Evolutionary conservation across 2,797 vertebrate species (phyloP).

Genomic region (Rousettus madagascariensis): DNA sequence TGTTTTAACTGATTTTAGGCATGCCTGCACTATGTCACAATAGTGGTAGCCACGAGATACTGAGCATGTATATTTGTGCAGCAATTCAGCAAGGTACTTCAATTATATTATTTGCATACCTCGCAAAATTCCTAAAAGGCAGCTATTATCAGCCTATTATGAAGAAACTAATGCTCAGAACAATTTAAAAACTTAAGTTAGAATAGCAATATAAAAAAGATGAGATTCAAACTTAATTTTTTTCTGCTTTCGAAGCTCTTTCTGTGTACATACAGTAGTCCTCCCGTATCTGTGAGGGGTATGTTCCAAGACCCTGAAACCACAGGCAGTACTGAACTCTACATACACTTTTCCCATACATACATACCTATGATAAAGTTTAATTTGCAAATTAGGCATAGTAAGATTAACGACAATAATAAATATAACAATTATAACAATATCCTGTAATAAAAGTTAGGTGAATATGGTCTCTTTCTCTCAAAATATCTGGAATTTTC

Average conservation of each 20-base stretch:
- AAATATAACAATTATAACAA: not conserved
- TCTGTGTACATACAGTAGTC: not conserved
- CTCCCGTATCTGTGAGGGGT: not conserved
- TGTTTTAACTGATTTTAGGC: not conserved
- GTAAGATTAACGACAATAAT: not conserved
- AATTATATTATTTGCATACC: not conserved
- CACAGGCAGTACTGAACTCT: not conserved
- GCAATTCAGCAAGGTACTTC: not conserved
- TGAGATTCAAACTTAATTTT: slow-evolving; percentile 4
- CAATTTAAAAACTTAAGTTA: slow-evolving; percentile 5
- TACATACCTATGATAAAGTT: not conserved
- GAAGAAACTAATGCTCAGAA: slow-evolving; percentile 19
- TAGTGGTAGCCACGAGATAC: not conserved
- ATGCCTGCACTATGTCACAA: not conserved
- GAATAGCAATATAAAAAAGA: not conserved
- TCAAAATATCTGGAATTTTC: not conserved
- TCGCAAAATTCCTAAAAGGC: not conserved
- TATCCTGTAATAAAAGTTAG: not conserved
- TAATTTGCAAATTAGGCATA: not conserved
- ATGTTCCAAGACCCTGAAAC: not conserved
- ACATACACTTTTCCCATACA: not conserved
- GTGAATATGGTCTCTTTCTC: not conserved
- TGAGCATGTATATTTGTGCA: not conserved
- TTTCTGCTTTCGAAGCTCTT: slow-evolving; percentile 17
- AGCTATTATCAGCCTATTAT: not conserved